Evolutionary conservation across 2,797 vertebrate species (phyloP).

Genomic region (Hyperoplus immaculatus): DNA sequence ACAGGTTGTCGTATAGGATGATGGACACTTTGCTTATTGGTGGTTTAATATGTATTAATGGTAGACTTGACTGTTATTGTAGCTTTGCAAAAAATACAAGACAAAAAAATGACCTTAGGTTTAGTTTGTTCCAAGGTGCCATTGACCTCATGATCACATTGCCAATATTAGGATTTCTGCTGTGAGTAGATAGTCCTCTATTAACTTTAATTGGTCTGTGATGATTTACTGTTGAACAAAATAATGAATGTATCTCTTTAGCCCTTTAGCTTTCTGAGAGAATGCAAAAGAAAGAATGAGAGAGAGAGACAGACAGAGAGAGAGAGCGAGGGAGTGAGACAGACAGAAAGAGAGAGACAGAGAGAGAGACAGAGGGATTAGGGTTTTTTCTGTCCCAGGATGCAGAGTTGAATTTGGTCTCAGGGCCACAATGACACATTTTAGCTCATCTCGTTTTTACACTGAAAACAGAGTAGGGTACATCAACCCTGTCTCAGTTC

Average conservation of each 20-base stretch:
- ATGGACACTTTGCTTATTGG: constrained; percentile 60
- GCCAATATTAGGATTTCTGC: constrained; percentile 78
- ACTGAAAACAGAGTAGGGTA: constrained; percentile 51
- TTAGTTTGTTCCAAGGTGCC: constrained; percentile 45
- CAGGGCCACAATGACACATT: constrained; percentile 52
- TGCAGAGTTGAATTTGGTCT: constrained; percentile 56
- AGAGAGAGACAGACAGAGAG: constrained; percentile 33
- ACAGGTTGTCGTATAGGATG: constrained; percentile 38
- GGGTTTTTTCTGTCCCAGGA: constrained; percentile 37
- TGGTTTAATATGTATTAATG: constrained; percentile 62
- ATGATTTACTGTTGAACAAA: constrained; percentile 76
- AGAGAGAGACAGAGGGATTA: no score
- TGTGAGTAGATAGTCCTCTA: constrained; percentile 76
- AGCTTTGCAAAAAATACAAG: constrained; percentile 63
- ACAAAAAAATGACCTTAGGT: constrained; percentile 55
- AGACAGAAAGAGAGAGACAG: constrained; percentile 34
- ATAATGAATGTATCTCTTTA: constrained; percentile 74
- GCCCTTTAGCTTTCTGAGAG: constrained; percentile 68
- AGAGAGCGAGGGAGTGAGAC: constrained; percentile 30
- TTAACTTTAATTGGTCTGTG: constrained; percentile 75
- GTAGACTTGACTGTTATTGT: constrained; percentile 82
- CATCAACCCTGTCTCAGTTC: constrained; percentile 50
- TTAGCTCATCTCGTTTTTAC: constrained; percentile 50
- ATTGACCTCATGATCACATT: constrained; percentile 62
- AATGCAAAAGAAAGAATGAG: constrained; percentile 25